Base-by-base conservation (phyloP, 2,888 invertebrate genomes). In the Ptilodon capucinus region DNA sequence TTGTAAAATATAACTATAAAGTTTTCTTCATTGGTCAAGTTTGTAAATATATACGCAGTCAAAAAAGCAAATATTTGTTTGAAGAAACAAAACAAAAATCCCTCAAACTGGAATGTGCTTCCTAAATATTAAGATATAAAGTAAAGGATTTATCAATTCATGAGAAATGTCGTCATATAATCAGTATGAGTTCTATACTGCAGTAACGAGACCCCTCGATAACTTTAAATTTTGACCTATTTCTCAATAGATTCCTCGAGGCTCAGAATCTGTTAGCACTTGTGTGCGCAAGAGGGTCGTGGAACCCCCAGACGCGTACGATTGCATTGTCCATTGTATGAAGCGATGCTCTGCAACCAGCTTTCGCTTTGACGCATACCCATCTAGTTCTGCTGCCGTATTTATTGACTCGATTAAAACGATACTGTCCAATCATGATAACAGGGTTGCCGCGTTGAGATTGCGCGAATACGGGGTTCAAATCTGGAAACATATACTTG, bases 321-420 rank as follows among this genome's bases (percentile, higher is more conserved):
- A 91, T 89, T 6, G 88, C 88, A 52, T 90, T 90, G 59, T 91
- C 87, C 83, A 84, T 81, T 2, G 91, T 91, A 54, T 88, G 88
- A 1, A 91, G 74, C 0, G 89, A 88, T 0, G 91, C 91, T 51
- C 88, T 73, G 64, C 91, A 91, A 18, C 91, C 91, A 4, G 87
- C 86, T 50, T 90, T 90, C 0, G 89, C 89, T 57, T 90, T 91
- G 13, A 91, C 90, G 66, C 90, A 91, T 32, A 91, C 89, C 90
- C 90, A 91, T 66, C 90, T 71, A 1, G 79, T 87, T 19, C 87
- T 73, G 57, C 83, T 82, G 41, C 90, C 91, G 51, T 86, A 86
- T 51, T 89, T 89, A 54, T 90, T 90, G 28, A 90, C 90, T 14
- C 90, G 81, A 60, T 91, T 91, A 60, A 90, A 91, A 0, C 91